Evolutionary conservation across 2,113 vertebrate genomes (phyloP).

Genomic region (Eublepharis macularius): DNA sequence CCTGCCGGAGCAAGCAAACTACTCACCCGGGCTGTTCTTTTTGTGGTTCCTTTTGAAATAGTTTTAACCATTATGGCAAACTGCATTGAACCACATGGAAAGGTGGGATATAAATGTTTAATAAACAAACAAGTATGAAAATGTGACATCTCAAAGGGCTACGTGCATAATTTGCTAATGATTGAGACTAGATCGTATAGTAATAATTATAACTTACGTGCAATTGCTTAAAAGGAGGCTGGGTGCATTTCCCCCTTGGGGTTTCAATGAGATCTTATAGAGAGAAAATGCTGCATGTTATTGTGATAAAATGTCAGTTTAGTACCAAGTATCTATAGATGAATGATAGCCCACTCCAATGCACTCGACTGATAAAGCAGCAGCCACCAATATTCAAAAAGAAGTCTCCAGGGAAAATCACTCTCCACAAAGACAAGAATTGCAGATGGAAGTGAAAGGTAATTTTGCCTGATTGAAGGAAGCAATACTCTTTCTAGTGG

Average conservation of each 20-base stretch:
- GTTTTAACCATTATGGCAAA: too few relatives aligned
- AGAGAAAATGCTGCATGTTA: neutral
- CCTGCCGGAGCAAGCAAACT: too few relatives aligned
- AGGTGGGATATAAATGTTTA: too few relatives aligned
- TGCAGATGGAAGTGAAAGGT: conserved; percentile 26
- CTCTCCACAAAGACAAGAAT: conserved; percentile 42
- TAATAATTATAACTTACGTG: neutral
- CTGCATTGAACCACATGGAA: too few relatives aligned
- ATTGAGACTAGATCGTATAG: neutral
- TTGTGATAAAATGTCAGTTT: neutral
- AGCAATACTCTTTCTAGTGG: conserved; percentile 47
- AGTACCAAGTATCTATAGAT: neutral
- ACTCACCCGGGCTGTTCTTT: too few relatives aligned
- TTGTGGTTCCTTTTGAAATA: too few relatives aligned
- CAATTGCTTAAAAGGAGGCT: neutral
- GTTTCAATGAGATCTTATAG: neutral
- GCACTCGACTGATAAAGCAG: conserved; percentile 13
- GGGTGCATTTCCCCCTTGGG: neutral
- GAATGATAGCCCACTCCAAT: conserved; percentile 23
- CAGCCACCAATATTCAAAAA: conserved; percentile 11
- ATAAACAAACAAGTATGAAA: too few relatives aligned
- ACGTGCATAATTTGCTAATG: neutral
- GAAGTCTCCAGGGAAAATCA: conserved; percentile 16
- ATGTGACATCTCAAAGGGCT: neutral
- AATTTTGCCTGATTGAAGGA: conserved; percentile 43